A percentile compares a stretch with the other conserved stretches of the same genome.
Evolutionary conservation across 2,113 vertebrate species (phyloP).

Genomic region (Perca fluviatilis): DNA sequence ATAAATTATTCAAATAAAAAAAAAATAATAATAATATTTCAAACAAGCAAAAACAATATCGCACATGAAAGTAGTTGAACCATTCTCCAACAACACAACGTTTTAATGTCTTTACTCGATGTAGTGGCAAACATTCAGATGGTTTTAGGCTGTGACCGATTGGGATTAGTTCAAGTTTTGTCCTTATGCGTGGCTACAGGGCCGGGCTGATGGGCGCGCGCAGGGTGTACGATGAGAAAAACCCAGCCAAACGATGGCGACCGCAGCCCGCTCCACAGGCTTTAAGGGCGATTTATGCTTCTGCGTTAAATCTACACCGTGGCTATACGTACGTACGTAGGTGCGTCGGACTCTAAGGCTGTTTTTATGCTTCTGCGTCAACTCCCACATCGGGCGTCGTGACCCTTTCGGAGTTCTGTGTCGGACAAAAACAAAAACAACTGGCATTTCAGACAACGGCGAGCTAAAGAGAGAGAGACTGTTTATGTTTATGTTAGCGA

Average conservation of each 20-base stretch:
- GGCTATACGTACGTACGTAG: no score
- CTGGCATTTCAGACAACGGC: no score
- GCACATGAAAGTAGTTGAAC: conserved; percentile 78
- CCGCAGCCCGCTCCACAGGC: not conserved
- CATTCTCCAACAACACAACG: conserved; percentile 51
- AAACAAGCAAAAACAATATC: conserved; percentile 79
- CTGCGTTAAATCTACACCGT: no score
- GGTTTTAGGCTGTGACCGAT: conserved; percentile 70
- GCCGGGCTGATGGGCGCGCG: not conserved
- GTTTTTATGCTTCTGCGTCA: no score
- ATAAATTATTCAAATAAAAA: conserved; percentile 94
- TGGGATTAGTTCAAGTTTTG: conserved; percentile 80
- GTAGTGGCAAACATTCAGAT: conserved; percentile 87
- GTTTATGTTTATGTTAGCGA: no score
- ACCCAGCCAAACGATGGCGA: conserved; percentile 7
- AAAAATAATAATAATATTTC: not conserved
- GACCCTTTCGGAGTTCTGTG: no score
- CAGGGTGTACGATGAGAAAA: not conserved
- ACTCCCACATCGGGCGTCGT: no score
- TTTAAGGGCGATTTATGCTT: not conserved
- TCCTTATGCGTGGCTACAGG: conserved; percentile 84
- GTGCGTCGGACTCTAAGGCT: no score
- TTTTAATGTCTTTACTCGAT: conserved; percentile 83
- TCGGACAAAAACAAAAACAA: no score
- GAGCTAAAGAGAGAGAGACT: no score